A percentile compares a stretch with the other conserved stretches of the same genome.
These are phyloP conservation scores for Lepidocolaptes lacrymiger DNA, from an alignment of 2,797 vertebrate genomes.

Conservation along the genomic window DNA sequence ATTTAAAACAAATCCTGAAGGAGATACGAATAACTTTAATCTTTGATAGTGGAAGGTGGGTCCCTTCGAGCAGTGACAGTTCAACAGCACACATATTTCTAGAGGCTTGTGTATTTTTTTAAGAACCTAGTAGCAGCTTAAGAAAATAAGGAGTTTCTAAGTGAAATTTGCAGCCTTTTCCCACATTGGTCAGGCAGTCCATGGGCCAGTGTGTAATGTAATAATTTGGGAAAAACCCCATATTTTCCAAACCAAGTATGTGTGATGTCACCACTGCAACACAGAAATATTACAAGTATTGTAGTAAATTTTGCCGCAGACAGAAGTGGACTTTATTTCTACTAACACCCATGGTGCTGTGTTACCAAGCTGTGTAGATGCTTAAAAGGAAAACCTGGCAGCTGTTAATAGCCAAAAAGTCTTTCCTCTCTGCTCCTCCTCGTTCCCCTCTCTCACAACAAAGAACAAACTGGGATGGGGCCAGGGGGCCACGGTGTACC, in stretches of 20 bases:
- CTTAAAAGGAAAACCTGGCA: not conserved
- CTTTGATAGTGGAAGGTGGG: not conserved
- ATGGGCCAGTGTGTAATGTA: not conserved
- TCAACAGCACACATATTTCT: not conserved
- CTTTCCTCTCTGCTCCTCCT: not conserved
- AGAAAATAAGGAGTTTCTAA: not conserved
- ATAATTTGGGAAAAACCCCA: not conserved
- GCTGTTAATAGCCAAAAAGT: not conserved
- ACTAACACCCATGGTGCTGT: not conserved
- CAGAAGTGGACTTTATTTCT: not conserved
- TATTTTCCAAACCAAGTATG: not conserved
- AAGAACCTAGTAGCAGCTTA: not conserved
- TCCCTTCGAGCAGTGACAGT: not conserved
- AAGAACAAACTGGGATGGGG: not conserved
- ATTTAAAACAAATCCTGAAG: not conserved
- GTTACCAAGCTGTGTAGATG: not conserved
- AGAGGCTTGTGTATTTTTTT: not conserved
- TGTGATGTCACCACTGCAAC: not conserved
- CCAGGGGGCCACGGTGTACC: not conserved
- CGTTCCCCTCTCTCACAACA: not conserved
- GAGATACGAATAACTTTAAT: not conserved
- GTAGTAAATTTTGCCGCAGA: slow-evolving; percentile 6
- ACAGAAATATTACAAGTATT: not conserved
- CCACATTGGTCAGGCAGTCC: not conserved
- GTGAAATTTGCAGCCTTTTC: not conserved